phyloP scores from a whole-genome alignment of 2,797 vertebrate species.

The Babyrousa celebensis region DNA sequence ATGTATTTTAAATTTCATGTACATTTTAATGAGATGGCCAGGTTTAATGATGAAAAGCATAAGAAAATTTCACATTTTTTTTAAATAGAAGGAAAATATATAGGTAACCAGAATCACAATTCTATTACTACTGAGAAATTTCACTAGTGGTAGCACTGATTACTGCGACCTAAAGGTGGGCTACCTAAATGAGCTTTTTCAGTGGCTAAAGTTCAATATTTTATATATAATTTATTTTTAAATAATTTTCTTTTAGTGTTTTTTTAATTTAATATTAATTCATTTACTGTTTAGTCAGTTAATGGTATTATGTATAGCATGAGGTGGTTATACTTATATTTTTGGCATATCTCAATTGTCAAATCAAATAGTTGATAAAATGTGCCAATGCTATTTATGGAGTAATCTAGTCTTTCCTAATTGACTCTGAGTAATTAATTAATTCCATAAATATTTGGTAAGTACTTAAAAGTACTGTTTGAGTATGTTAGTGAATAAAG shows the following conservation, averaged over 20 bases:
- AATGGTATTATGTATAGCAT: neutral
- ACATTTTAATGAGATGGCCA: neutral
- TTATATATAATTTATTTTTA: neutral
- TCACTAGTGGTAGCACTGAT: neutral
- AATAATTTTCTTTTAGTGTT: neutral
- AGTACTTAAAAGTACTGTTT: neutral
- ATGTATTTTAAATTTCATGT: neutral
- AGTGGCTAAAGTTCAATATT: neutral
- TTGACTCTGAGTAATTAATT: neutral
- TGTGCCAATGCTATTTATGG: neutral
- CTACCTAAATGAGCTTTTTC: neutral
- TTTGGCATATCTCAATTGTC: neutral
- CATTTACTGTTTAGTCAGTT: neutral
- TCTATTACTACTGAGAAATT: neutral
- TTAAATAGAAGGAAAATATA: neutral
- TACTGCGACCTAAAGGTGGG: neutral
- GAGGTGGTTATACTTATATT: neutral
- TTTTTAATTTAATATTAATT: constrained; percentile 2
- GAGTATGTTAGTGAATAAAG: neutral
- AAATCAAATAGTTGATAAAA: neutral
- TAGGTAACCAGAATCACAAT: neutral
- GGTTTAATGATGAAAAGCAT: neutral
- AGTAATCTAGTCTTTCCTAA: neutral
- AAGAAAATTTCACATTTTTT: neutral
- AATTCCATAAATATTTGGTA: neutral